Evolutionary conservation across 2,113 vertebrate species (phyloP).

Genomic region (Pachycephala philippinensis): DNA sequence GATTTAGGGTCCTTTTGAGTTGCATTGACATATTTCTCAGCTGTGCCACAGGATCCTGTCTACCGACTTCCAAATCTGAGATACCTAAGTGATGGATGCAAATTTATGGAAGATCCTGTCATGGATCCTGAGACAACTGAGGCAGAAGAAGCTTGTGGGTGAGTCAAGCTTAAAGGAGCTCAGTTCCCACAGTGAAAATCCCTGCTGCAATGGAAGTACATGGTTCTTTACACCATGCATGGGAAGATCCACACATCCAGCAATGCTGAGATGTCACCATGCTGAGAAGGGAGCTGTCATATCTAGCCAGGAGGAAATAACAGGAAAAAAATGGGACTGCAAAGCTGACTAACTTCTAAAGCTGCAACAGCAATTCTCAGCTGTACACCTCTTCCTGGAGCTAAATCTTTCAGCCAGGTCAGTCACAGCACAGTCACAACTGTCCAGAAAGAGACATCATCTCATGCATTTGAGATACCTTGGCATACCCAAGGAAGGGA

Average conservation of each 20-base stretch:
- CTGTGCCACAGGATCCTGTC: not conserved
- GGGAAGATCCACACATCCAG: not conserved
- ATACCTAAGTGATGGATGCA: not conserved
- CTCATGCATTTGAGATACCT: not conserved
- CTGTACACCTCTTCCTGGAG: not conserved
- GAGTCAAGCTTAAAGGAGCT: not conserved
- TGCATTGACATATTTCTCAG: not conserved
- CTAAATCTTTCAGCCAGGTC: not conserved
- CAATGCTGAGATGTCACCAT: not conserved
- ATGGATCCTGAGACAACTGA: not conserved
- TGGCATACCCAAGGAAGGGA: not conserved
- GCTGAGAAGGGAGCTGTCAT: not conserved
- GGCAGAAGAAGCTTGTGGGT: not conserved
- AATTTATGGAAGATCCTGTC: not conserved
- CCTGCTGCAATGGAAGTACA: not conserved
- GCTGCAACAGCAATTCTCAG: not conserved
- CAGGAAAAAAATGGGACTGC: not conserved
- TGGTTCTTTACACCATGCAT: not conserved
- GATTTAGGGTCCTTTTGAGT: not conserved
- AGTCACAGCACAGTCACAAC: not conserved
- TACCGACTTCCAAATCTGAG: not conserved
- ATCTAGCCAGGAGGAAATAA: not conserved
- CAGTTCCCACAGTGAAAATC: not conserved
- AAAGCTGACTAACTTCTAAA: not conserved
- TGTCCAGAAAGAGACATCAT: not conserved